Base-by-base conservation (phyloP, 2,888 invertebrate genomes). In the Crocallis elinguaria region DNA sequence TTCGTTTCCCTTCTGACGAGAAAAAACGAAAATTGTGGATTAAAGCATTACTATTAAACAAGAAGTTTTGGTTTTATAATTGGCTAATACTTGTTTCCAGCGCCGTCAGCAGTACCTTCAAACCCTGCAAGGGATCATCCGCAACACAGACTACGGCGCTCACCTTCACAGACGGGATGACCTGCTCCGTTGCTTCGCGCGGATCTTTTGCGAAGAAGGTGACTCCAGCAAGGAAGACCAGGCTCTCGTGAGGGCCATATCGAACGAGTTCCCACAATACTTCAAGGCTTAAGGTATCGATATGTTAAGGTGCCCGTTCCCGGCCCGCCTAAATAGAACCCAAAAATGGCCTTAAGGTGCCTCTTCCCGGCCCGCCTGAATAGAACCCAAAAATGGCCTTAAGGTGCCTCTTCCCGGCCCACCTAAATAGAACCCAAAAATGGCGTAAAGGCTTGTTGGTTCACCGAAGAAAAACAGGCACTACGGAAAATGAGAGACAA, bases 141-240 rank as follows among this genome's bases (percentile, higher is more conserved):
- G 96, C 29, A 96, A 96, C 73, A 95, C 97, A 0, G 95, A 95
- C 67, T 97, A 97, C 77, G 93, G 93, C 1, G 94, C 96, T 23
- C 96, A 97, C 79, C 90, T 93, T 57, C 97, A 97, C 82, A 93
- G 97, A 9, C 93, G 94, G 43, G 95, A 96, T 55, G 97, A 97
- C 81, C 90, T 97, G 38, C 92, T 96, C 60, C 95, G 96, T 73
- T 96, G 97, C 75, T 97, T 97, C 79, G 96, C 96, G 21, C 92
- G 96, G 39, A 97, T 97, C 77, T 96, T 97, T 83, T 96, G 96
- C 77, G 97, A 97, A 77, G 97, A 97, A 75, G 93, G 94, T 2
- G 94, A 94, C 17, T 91, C 93, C 67, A 96, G 96, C 77, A 93
- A 94, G 59, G 92, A 93, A 13, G 97, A 97, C 86, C 96, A 97